A percentile compares a stretch with the other conserved stretches of the same genome.
phyloP scores from a whole-genome alignment of 1,140 invertebrate species.

The Ephestia elutella region DNA sequence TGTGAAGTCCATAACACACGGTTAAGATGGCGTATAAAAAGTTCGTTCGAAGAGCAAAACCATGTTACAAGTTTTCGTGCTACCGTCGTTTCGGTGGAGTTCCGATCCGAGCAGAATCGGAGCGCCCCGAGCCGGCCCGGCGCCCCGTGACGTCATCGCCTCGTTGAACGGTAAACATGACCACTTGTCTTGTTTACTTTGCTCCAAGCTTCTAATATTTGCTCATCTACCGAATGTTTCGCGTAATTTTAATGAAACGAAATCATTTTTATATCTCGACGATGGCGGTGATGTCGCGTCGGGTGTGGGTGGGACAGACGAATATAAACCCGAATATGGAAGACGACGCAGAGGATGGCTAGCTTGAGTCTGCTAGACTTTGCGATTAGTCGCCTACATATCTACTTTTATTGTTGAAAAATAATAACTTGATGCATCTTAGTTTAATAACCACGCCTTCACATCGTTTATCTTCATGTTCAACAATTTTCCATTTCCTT shows the following conservation, averaged over 20 bases:
- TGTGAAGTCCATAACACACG: not conserved
- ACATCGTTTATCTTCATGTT: not conserved
- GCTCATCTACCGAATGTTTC: constrained; percentile 16
- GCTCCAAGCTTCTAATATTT: constrained; percentile 13
- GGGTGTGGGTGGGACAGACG: constrained; percentile 38
- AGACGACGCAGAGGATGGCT: constrained; percentile 54
- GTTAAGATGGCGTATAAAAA: constrained; percentile 1
- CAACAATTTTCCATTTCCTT: not conserved
- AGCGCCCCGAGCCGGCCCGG: constrained; percentile 43
- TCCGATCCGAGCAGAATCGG: constrained; percentile 41
- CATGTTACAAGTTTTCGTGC: not conserved
- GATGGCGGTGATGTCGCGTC: constrained; percentile 32
- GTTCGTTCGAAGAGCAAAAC: not conserved
- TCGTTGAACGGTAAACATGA: constrained; percentile 29
- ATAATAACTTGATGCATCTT: too few relatives aligned
- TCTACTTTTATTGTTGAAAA: not conserved
- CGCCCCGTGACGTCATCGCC: constrained; percentile 52
- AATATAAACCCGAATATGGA: constrained; percentile 36
- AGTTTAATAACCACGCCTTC: too few relatives aligned
- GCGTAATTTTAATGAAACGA: constrained; percentile 1
- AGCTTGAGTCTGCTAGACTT: constrained; percentile 41
- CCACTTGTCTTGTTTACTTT: constrained; percentile 36
- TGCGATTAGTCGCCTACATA: constrained; percentile 65
- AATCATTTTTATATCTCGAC: constrained; percentile 7
- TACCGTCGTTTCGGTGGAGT: constrained; percentile 46